A percentile compares a stretch with the other conserved stretches of the same genome.
These are phyloP conservation scores for Microtus pennsylvanicus DNA, from an alignment of 2,113 vertebrate species.

Conservation along the genomic window DNA sequence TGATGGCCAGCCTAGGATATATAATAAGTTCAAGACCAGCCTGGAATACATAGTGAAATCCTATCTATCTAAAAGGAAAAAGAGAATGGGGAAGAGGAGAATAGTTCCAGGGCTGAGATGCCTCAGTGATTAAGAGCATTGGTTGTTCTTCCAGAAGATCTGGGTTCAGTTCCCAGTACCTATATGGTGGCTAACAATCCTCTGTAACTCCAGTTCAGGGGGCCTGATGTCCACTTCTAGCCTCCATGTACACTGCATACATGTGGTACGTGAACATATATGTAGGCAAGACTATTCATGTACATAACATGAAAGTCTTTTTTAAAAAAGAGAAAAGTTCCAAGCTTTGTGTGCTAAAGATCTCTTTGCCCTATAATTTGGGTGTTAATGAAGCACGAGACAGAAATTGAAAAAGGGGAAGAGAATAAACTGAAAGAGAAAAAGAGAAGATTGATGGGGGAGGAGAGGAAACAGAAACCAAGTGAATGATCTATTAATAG, in stretches of 20 bases:
- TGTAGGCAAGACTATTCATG: neutral
- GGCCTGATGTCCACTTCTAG: neutral
- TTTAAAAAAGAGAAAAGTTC: constrained; percentile 28
- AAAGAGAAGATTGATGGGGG: neutral
- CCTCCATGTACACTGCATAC: neutral
- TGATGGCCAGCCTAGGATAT: neutral
- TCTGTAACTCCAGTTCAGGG: neutral
- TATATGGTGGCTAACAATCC: neutral
- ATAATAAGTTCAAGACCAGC: neutral
- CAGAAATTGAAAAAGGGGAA: constrained; percentile 43
- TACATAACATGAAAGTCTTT: neutral
- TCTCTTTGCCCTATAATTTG: constrained; percentile 45
- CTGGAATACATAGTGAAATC: neutral
- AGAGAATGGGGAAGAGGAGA: neutral
- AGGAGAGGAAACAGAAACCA: neutral
- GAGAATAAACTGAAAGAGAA: constrained; percentile 1
- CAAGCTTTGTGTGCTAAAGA: constrained; percentile 54
- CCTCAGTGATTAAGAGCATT: neutral
- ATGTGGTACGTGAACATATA: neutral
- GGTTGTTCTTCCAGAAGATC: neutral
- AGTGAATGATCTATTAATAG: constrained; percentile 24
- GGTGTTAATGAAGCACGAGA: constrained; percentile 55
- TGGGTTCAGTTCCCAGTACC: neutral
- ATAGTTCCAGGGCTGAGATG: neutral
- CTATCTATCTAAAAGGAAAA: neutral